A percentile compares a stretch with the other conserved stretches of the same genome.
Conservation (phyloP, 2,113 vertebrate species). For the Tympanuchus pallidicinctus region DNA sequence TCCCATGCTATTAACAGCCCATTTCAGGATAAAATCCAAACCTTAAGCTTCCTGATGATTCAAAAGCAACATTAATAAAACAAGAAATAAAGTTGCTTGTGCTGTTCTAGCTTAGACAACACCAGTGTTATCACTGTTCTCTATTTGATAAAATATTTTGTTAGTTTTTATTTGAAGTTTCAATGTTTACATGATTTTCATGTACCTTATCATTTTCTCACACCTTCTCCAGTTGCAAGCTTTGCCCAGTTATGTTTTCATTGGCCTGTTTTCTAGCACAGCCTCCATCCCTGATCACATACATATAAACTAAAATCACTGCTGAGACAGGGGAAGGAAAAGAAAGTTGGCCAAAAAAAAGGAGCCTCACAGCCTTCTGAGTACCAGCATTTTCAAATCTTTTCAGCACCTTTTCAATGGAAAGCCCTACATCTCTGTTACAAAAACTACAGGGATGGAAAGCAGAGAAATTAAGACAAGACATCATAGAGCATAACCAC, state of each 20-base stretch:
- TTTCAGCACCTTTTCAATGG: background rate
- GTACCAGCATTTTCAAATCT: background rate
- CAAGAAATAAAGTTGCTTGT: background rate
- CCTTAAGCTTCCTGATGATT: background rate
- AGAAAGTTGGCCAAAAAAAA: background rate
- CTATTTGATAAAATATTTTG: background rate
- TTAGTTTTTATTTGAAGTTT: slow-evolving; percentile 20
- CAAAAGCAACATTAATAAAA: background rate
- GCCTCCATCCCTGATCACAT: background rate
- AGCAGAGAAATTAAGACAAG: background rate
- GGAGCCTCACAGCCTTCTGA: background rate
- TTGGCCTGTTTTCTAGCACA: background rate
- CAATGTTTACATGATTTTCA: background rate
- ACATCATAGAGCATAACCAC: background rate
- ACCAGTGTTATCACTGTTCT: background rate
- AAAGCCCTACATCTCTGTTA: background rate
- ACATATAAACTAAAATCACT: background rate
- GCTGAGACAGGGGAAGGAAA: background rate
- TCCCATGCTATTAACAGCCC: background rate
- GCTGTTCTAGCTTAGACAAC: background rate
- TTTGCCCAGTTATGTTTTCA: background rate
- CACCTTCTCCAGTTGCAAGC: background rate
- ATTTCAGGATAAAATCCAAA: background rate
- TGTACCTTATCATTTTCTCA: background rate
- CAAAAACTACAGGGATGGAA: background rate